Conservation (phyloP, 2,113 vertebrate genomes). For the Oxygymnocypris stewartii region DNA sequence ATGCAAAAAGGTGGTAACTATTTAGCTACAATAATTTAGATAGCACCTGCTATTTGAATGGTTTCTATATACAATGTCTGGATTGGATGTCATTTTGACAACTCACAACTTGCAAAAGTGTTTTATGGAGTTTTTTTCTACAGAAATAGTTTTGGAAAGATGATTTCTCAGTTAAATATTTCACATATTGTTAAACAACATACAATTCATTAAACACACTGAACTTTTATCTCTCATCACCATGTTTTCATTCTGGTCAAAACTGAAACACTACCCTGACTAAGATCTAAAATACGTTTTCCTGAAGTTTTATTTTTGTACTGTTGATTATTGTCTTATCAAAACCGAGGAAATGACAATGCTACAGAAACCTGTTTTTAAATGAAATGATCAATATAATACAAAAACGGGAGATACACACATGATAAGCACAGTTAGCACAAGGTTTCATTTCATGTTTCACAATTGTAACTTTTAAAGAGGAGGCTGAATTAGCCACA, state of each 20-base stretch:
- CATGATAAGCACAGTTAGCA: not conserved
- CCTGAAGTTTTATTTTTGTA: not conserved
- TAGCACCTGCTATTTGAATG: not conserved
- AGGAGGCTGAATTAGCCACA: not conserved
- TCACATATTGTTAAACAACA: not conserved
- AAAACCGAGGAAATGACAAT: too few species aligned
- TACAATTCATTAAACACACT: not conserved
- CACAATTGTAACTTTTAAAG: not conserved
- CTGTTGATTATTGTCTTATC: not conserved
- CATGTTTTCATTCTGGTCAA: not conserved
- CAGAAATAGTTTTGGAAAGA: not conserved
- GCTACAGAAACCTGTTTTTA: not conserved
- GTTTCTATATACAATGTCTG: not conserved
- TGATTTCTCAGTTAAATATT: not conserved
- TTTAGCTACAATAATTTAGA: not conserved
- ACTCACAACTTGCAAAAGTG: not conserved
- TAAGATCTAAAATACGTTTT: not conserved
- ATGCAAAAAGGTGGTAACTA: not conserved
- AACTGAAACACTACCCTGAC: not conserved
- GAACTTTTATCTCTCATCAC: not conserved
- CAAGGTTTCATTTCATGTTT: not conserved
- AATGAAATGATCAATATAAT: not conserved
- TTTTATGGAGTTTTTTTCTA: not conserved
- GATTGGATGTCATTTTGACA: not conserved
- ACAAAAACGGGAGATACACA: not conserved